phyloP scores from a whole-genome alignment of 2,113 vertebrate species.

The Orientallactaga bullata region DNA sequence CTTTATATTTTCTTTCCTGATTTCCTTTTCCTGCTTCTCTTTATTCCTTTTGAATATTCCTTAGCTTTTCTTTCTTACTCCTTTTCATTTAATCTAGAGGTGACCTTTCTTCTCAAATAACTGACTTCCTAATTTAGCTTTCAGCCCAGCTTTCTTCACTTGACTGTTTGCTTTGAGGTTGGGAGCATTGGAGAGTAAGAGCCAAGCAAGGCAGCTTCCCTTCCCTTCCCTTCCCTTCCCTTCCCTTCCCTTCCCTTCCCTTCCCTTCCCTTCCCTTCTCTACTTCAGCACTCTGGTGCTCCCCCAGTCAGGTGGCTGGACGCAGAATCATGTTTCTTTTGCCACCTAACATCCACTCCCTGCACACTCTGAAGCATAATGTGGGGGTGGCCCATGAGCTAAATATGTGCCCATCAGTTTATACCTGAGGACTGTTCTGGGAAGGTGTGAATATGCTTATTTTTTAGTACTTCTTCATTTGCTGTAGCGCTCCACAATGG shows the following conservation, averaged over 20 bases:
- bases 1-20: constrained; percentile 19
- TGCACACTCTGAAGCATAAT: background rate
- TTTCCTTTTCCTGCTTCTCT: background rate
- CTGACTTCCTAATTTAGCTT: background rate
- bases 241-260: too few relatives aligned
- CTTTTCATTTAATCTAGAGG: background rate
- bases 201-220: background rate
- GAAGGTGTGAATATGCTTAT: background rate
- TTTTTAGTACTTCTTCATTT: background rate
- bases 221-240: too few relatives aligned
- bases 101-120: background rate
- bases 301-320: background rate
- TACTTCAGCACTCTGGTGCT: background rate
- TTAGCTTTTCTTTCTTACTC: background rate
- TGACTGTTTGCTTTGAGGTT: background rate
- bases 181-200: background rate
- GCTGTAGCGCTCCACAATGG: background rate
- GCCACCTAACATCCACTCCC: background rate
- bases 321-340: background rate
- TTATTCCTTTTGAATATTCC: background rate
- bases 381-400: background rate
- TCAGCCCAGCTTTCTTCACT: background rate
- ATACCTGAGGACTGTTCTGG: background rate
- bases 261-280: too few relatives aligned
- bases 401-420: background rate